Conservation (phyloP, 35 echinoderm and acorn worm species). For the Stichopus chloronotus region DNA sequence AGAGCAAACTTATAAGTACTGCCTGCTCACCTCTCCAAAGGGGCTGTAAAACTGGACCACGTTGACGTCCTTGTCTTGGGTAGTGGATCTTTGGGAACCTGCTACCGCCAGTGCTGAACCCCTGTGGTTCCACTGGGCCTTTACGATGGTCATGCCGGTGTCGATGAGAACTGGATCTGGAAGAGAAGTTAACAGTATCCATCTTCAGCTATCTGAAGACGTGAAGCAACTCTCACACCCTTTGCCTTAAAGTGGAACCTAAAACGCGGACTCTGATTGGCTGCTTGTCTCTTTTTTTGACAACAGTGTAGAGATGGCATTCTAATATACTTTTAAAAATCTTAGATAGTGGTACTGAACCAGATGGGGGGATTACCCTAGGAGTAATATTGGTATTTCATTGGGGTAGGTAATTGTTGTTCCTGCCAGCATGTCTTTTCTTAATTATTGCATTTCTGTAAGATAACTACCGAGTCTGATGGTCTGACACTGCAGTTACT, state of each 20-base stretch:
- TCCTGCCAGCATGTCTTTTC: too few species aligned
- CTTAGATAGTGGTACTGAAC: too few species aligned
- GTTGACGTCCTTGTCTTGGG: conserved; percentile 97
- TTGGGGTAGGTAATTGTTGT: too few species aligned
- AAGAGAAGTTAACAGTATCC: not conserved
- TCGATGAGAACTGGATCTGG: conserved; percentile 92
- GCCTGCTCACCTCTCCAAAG: conserved; percentile 88
- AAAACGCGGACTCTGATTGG: not conserved
- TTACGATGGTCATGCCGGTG: conserved; percentile 92
- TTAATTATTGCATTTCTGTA: too few species aligned
- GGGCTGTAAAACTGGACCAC: conserved; percentile 99
- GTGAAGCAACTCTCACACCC: not conserved
- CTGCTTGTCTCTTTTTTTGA: too few species aligned
- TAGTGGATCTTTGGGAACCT: conserved; percentile 89
- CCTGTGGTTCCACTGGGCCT: conserved; percentile 90
- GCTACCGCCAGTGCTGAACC: conserved; percentile 93
- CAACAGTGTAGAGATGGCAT: too few species aligned
- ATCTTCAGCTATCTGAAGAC: not conserved
- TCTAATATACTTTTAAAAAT: too few species aligned
- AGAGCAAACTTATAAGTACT: not conserved
- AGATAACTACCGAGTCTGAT: too few species aligned
- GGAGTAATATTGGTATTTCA: too few species aligned
- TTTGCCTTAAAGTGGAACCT: not conserved
- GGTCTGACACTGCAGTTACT: too few species aligned
- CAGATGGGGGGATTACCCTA: too few species aligned